Conservation (phyloP, 2,888 invertebrate species). For the Dyspetes luteomarginatus region DNA sequence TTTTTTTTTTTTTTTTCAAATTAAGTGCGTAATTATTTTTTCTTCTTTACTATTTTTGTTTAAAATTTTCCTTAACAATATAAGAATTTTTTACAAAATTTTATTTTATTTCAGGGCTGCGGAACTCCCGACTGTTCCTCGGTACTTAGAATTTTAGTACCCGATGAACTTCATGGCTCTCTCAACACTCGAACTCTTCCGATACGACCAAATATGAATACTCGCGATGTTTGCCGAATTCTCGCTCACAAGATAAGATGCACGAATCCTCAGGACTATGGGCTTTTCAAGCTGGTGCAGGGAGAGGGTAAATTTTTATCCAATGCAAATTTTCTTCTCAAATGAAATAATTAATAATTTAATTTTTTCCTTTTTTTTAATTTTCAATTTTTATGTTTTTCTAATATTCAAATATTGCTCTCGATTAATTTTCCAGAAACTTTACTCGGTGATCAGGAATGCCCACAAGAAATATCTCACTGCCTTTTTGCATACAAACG, state of each 20-base stretch:
- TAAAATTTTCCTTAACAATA: too few relatives aligned
- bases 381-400: too few relatives aligned
- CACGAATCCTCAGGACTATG: slow-evolving; percentile 98
- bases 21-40: neutral
- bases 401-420: slow-evolving; percentile 9
- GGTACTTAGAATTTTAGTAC: slow-evolving; percentile 95
- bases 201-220: slow-evolving; percentile 96
- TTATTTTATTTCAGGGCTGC: slow-evolving; percentile 77
- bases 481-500: slow-evolving; percentile 97
- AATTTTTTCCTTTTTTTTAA: too few relatives aligned
- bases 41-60: neutral
- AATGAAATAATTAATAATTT: neutral
- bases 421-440: slow-evolving; percentile 89
- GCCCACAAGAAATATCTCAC: slow-evolving; percentile 95
- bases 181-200: slow-evolving; percentile 96
- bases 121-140: slow-evolving; percentile 86
- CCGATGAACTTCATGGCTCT: slow-evolving; percentile 96
- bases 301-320: slow-evolving; percentile 89
- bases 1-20: neutral
- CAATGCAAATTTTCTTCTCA: slow-evolving; percentile 5
- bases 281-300: slow-evolving; percentile 94
- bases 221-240: slow-evolving; percentile 96
- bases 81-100: too few relatives aligned
- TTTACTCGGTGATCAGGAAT: slow-evolving; percentile 93
- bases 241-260: slow-evolving; percentile 97